A percentile compares a stretch with the other conserved stretches of the same genome.
Conservation (phyloP, 2,888 invertebrate species). For the Parthenolecanium corni region DNA sequence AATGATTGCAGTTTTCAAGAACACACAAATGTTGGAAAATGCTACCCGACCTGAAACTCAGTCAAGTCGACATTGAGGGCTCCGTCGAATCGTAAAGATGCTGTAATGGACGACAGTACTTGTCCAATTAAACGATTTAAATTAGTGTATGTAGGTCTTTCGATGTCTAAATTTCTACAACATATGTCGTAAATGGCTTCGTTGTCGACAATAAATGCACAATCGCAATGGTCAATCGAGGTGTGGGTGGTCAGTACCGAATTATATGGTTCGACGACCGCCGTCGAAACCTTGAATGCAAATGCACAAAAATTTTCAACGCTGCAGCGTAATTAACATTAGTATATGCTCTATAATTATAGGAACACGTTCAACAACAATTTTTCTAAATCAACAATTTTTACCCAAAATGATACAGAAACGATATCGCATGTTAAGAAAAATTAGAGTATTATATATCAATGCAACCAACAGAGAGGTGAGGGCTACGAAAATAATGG, state of each 20-base stretch:
- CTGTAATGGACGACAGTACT: slow-evolving; percentile 84
- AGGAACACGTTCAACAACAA: too few species aligned
- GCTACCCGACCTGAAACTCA: slow-evolving; percentile 59
- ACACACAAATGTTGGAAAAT: not conserved
- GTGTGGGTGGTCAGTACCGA: slow-evolving; percentile 50
- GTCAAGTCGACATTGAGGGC: slow-evolving; percentile 86
- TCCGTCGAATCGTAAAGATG: slow-evolving; percentile 83
- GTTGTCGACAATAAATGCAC: slow-evolving; percentile 50
- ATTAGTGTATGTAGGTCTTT: slow-evolving; percentile 91
- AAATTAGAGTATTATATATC: not conserved
- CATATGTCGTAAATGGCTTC: slow-evolving; percentile 70
- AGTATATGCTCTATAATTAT: too few species aligned
- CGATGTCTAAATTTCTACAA: slow-evolving; percentile 86
- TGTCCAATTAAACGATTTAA: slow-evolving; percentile 90
- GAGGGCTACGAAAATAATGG: too few species aligned
- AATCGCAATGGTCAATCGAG: slow-evolving; percentile 51
- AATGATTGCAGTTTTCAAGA: too few species aligned
- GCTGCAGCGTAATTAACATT: too few species aligned
- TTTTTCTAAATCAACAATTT: slow-evolving; percentile 1
- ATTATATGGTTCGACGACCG: slow-evolving; percentile 50
- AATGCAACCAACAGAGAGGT: not conserved
- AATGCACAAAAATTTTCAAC: slow-evolving; percentile 43
- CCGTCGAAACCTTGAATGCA: slow-evolving; percentile 45
- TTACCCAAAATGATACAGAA: not conserved
- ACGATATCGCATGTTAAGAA: not conserved